Percentiles rank a stretch among this genome's conserved stretches.
These are phyloP conservation scores for Scolopax mira DNA, from an alignment of 2,113 vertebrate genomes.

Conservation along the genomic window DNA sequence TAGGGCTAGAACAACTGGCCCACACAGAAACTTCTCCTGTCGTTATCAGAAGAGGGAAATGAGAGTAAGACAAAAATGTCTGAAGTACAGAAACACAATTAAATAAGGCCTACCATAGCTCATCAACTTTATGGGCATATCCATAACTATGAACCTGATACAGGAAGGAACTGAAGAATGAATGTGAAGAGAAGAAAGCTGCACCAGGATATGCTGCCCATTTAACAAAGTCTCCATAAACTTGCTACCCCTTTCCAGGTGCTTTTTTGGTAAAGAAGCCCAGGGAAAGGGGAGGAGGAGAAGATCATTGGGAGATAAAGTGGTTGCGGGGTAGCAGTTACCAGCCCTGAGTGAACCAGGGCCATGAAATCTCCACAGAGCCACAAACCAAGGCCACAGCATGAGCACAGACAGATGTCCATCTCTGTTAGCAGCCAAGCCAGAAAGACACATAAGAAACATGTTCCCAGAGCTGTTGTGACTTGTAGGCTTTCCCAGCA, in stretches of 20 bases:
- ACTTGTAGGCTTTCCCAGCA: neutral
- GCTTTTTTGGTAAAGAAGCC: neutral
- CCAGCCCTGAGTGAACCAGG: fast-evolving
- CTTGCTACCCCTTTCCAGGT: neutral
- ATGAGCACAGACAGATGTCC: fast-evolving
- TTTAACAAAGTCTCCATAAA: neutral
- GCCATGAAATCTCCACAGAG: neutral
- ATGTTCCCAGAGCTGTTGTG: neutral
- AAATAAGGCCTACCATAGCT: neutral
- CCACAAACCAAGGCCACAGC: neutral
- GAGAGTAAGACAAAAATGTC: neutral
- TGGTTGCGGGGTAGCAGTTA: neutral
- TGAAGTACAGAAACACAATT: neutral
- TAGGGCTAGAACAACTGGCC: neutral
- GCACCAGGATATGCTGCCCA: neutral
- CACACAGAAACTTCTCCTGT: slow-evolving; percentile 30
- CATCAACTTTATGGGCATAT: neutral
- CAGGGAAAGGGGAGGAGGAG: fast-evolving
- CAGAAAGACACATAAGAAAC: neutral
- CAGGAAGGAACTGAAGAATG: neutral
- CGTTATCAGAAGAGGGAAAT: neutral
- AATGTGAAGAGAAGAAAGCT: neutral
- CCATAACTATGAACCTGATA: neutral
- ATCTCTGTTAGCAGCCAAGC: neutral
- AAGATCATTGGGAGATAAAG: neutral